A percentile compares a stretch with the other conserved stretches of the same genome.
These are phyloP conservation scores for honey bee (Apis mellifera) DNA, from an alignment of 1,140 invertebrate genomes.

Conservation along the genomic window Amel_HAv3.1 CM009931.2:1732501-1733000, in stretches of 20 bases:
- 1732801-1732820: not conserved
- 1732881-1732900: conserved; percentile 35
- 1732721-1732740: not conserved
- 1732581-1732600: conserved; percentile 55
- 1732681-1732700: no score
- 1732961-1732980: not conserved
- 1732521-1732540: not conserved
- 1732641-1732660: not conserved
- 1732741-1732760: conserved; percentile 16
- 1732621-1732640: conserved; percentile 23
- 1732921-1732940: not conserved
- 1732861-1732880: conserved; percentile 43
- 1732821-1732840: conserved; percentile 25
- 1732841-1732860: conserved; percentile 22
- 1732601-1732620: not conserved
- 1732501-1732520: not conserved
- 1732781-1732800: conserved; percentile 32
- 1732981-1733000: conserved; percentile 4
- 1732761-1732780: conserved; percentile 27
- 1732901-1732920: not conserved
- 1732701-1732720: not conserved
- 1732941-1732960: not conserved
- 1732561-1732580: conserved; percentile 65
- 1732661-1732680: no score
- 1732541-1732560: not conserved